phyloP scores from a whole-genome alignment of 2,888 invertebrate genomes.

The Macaria notata region DNA sequence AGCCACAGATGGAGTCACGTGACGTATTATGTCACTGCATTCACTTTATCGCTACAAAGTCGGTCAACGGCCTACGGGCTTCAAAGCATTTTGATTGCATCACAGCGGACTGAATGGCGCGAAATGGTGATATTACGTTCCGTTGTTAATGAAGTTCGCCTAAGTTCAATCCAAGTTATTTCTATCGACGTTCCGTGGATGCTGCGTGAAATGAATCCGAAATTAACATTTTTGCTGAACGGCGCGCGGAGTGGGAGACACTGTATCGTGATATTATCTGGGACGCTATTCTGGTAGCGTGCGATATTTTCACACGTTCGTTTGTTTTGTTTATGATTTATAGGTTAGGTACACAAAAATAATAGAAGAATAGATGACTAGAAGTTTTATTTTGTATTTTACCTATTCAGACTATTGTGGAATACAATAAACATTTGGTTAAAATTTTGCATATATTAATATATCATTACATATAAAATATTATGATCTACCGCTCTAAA shows the following conservation, averaged over 20 bases:
- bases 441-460: too few species aligned
- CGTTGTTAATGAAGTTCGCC: constrained; percentile 50
- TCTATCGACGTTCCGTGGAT: constrained; percentile 44
- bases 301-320: background rate
- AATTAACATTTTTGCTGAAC: constrained; percentile 54
- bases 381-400: too few species aligned
- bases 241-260: constrained; percentile 10
- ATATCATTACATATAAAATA: too few species aligned
- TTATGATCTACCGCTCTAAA: too few species aligned
- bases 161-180: constrained; percentile 54
- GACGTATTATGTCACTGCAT: constrained; percentile 47
- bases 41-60: constrained; percentile 42
- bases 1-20: constrained; percentile 22
- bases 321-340: background rate
- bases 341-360: too few species aligned
- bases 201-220: constrained; percentile 51
- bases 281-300: background rate
- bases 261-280: constrained; percentile 52
- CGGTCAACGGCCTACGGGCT: constrained; percentile 49
- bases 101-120: constrained; percentile 41
- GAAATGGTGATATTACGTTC: constrained; percentile 45
- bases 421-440: too few species aligned
- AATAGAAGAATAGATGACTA: too few species aligned
- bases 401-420: too few species aligned
- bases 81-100: constrained; percentile 43